Evolutionary conservation across 2,888 invertebrate genomes (phyloP), one percentile per base, ranked within the genome.

Genomic region (Pollenia amentaria): DNA sequence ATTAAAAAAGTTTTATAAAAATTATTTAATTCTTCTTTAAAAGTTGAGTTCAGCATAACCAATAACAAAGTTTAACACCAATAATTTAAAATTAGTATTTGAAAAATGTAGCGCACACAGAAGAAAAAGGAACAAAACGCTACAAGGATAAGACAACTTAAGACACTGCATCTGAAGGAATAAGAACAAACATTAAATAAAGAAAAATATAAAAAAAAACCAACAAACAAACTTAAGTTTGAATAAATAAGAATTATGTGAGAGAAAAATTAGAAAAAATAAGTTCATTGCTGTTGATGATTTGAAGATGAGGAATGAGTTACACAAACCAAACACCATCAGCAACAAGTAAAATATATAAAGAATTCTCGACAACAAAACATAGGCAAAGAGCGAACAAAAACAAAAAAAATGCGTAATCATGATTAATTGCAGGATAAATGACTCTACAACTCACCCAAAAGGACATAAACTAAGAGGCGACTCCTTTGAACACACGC

Each of bases 391-490:
- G 65, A 88, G 81, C 29, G 70, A 53, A 60, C 62, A 78, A 83
- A 77, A 40, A 72, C 78, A 57, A 75, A 87, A 72, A 83, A 84
- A 72, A 88, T 89, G 89, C 90, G 91, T 92, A 92, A 92, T 92
- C 91, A 92, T 92, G 92, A 92, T 92, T 92, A 92, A 92, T 92
- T 92, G 92, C 91, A 90, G 91, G 90, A 91, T 92, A 91, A 91
- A 92, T 92, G 91, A 91, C 91, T 91, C 84, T 80, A 81, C 87
- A 88, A 87, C 89, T 89, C 88, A 89, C 88, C 89, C 84, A 62
- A 73, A 84, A 80, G 87, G 73, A 84, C 65, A 84, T 67, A 44
- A 82, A 48, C 51, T 44, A 80, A 72, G 64, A 76, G 70, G 57
- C 46, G 70, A 76, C 57, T 65, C 29, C 69, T 16, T 29, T 12